A percentile compares a stretch with the other conserved stretches of the same genome.
These are phyloP conservation scores for Promerops cafer DNA, from an alignment of 2,113 vertebrate genomes.

Conservation along the genomic window DNA sequence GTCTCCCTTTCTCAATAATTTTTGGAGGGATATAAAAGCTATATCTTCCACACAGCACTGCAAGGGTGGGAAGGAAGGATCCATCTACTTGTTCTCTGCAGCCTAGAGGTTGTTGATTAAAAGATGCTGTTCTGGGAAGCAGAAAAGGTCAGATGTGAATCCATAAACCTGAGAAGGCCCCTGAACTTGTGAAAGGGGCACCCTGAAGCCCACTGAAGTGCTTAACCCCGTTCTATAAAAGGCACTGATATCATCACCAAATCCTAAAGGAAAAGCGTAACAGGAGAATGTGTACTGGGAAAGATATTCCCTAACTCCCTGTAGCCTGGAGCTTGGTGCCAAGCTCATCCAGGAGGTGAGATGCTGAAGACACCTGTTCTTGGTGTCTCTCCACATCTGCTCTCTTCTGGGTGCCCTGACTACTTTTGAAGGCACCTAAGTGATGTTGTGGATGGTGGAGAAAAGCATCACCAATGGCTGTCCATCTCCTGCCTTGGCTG, in stretches of 20 bases:
- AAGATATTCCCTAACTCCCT: neutral
- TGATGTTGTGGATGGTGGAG: neutral
- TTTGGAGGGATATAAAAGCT: neutral
- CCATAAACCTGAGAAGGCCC: slow-evolving; percentile 48
- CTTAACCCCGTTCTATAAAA: slow-evolving; percentile 9
- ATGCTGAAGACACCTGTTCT: neutral
- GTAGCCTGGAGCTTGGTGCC: neutral
- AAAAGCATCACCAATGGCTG: neutral
- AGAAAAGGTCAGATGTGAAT: slow-evolving; percentile 53
- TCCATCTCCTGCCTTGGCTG: neutral
- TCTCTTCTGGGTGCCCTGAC: neutral
- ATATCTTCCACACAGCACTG: neutral
- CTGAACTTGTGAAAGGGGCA: neutral
- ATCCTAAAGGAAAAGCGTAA: slow-evolving; percentile 43
- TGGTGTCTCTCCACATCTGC: neutral
- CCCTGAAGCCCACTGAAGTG: neutral
- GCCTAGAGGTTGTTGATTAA: neutral
- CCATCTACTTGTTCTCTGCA: neutral
- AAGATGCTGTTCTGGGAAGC: slow-evolving; percentile 49
- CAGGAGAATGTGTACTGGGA: neutral
- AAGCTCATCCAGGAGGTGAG: neutral
- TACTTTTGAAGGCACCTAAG: neutral
- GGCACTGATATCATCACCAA: neutral
- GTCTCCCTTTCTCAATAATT: slow-evolving; percentile 6
- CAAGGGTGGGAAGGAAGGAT: neutral